Base-by-base conservation (phyloP, 1,140 invertebrate genomes). In the Liolophura sinensis region DNA sequence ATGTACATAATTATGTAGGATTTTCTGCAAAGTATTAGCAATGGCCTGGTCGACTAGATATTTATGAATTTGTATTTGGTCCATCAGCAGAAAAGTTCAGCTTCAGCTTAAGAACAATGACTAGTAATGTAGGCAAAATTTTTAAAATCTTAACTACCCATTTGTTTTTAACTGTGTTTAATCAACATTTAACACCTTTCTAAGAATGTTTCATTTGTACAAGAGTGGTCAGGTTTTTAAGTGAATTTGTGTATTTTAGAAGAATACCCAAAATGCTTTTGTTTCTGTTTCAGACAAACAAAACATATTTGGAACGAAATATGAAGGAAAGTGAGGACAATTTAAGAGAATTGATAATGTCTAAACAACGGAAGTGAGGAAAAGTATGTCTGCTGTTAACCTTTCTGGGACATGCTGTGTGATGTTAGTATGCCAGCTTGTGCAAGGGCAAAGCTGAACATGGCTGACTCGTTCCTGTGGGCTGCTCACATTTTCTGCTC, bases 301-400 rank as follows among this genome's bases (percentile, higher is more conserved):
- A 94, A 83, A 78, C 85, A 11, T 92, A 92, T 81, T 84, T 94
- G 69, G 90, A 93, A 76, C 87, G 88, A 72, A 93, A 86, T 82
- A 86, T 94, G 57, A 93, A 92, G 84, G 92, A 94, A 73, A 92
- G 91, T 80, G 91, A 93, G 86, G 90, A 94, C 78, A 92, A 92
- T 81, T 85, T 95, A 5, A 83, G 93, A 78, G 93, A 95, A 88
- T 89, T 95, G 87, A 89, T 95, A 0, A 70, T 82, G 15, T 72
- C 72, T 22, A 85, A 85, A 71, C 79, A 85, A 64, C 73, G 31
- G 9, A 40, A 40, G 31, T 40, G 31, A 40, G 31, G 31, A 40
- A 40, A 40, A 40, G 31, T 40, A 40, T 40, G 9, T 40, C 31
- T 9, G 31, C 31, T 40, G 3, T 40, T 40, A 9, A 9, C 31